Base-by-base conservation (phyloP, 2,797 vertebrate genomes). In the Botia almorhae region DNA sequence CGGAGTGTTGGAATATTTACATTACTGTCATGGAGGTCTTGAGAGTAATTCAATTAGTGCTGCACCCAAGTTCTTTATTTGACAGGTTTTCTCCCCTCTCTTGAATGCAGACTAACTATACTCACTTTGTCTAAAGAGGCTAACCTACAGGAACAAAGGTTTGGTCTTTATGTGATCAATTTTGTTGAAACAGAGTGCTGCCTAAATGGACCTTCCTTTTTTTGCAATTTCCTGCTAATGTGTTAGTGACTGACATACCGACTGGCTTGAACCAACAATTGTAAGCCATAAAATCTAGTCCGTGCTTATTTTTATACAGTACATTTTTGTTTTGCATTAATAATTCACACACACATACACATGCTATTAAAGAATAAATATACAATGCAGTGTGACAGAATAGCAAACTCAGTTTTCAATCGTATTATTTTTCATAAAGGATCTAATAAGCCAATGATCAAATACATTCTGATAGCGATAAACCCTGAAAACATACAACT, bases 1-100 rank as follows among this genome's bases (percentile, higher is more conserved):
- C 93, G 91, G 90, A 92, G 93, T 95, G 91, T 94, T 95, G 95
- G 95, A 97, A 97, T 98, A 97, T 98, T 97, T 98, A 96, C 96
- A 98, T 98, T 96, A 96, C 94, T 95, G 95, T 96, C 95, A 94
- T 94, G 91, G 91, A 94, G 94, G 94, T 94, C 94, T 93, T 90
- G 92, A 90, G 91, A 93, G 93, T 97, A 97, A 98, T 98, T 98
- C 94, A 96, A 98, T 98, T 96, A 96, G 95, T 89, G 90, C 90
- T 88, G 90, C 92, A 93, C 94, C 94, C 96, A 95, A 93, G 94
- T 95, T 93, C 93, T 92, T 94, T 92, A 93, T 95, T 94, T 92
- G 86, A 88, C 88, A 95, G 87, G 92, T 88, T 86, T 88, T 90
- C 91, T 91, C 29, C 82, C 85, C 87, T 91, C 86, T 89, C 79